A percentile compares a stretch with the other conserved stretches of the same genome.
Conservation (phyloP, 2,888 invertebrate species). For the Idaea dimidiata region DNA sequence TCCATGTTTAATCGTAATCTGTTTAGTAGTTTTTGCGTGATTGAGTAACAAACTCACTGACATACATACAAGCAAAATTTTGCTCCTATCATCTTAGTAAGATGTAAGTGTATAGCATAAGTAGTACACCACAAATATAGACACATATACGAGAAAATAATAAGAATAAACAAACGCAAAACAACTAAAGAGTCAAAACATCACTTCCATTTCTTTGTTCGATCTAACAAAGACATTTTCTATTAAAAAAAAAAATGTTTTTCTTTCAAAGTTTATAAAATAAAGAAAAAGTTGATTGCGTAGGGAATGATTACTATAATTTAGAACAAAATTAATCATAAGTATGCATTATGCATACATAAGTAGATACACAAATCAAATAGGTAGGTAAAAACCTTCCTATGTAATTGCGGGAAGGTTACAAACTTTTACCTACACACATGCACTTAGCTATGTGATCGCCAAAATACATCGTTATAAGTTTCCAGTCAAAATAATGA, state of each 20-base stretch:
- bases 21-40: no score
- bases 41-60: no score
- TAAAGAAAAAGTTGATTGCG: neutral
- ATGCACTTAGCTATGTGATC: constrained; percentile 24
- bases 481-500: constrained; percentile 4
- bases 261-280: neutral
- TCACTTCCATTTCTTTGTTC: neutral
- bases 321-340: neutral
- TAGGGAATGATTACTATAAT: neutral
- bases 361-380: neutral
- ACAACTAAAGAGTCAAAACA: neutral
- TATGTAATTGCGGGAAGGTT: neutral
- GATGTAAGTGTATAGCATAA: no score
- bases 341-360: neutral
- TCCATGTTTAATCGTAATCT: no score
- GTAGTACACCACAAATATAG: neutral
- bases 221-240: neutral
- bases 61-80: no score
- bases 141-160: neutral
- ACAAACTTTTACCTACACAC: neutral
- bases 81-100: no score
- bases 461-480: constrained; percentile 3
- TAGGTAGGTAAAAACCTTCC: neutral
- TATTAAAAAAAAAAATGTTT: neutral
- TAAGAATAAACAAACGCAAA: neutral